Percentiles rank a stretch among this genome's conserved stretches.
These are phyloP conservation scores for Macroramphosus scolopax DNA, from an alignment of 2,797 vertebrate genomes.

Conservation along the genomic window DNA sequence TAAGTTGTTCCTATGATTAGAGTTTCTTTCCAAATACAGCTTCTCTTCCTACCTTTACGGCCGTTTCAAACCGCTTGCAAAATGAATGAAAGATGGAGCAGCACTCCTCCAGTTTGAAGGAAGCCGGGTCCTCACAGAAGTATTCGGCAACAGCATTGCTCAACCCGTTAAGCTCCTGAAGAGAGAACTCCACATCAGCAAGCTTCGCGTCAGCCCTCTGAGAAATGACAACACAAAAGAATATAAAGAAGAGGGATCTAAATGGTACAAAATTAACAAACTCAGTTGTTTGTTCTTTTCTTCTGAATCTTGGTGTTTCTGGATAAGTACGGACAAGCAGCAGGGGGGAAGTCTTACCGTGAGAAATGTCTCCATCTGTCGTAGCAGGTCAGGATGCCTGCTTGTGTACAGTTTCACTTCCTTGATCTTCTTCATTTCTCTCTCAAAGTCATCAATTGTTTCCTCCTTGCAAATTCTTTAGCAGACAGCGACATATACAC, in stretches of 20 bases:
- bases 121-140: slow-evolving; percentile 81
- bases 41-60: slow-evolving; percentile 79
- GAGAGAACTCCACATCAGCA: slow-evolving; percentile 46
- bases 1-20: too few species aligned
- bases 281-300: neutral
- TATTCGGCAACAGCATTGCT: slow-evolving; percentile 73
- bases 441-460: slow-evolving; percentile 73
- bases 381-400: slow-evolving; percentile 60
- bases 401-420: slow-evolving; percentile 62
- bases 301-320: neutral
- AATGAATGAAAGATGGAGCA: slow-evolving; percentile 82
- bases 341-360: slow-evolving; percentile 36
- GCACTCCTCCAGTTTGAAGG: slow-evolving; percentile 81
- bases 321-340: neutral
- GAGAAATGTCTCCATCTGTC: slow-evolving; percentile 78
- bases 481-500: neutral
- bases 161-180: slow-evolving; percentile 59
- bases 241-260: neutral
- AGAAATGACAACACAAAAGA: neutral
- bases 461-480: slow-evolving; percentile 80
- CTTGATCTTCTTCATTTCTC: slow-evolving; percentile 69
- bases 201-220: slow-evolving; percentile 76
- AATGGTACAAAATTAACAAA: too few species aligned
- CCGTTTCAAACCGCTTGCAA: slow-evolving; percentile 76
- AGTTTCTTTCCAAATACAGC: too few species aligned